Percentiles rank a stretch among this genome's conserved stretches.
Evolutionary conservation across 30 jellyfish, hydroid and myxozoan species (phyloP).

Genomic region (Sanderia malayensis): DNA sequence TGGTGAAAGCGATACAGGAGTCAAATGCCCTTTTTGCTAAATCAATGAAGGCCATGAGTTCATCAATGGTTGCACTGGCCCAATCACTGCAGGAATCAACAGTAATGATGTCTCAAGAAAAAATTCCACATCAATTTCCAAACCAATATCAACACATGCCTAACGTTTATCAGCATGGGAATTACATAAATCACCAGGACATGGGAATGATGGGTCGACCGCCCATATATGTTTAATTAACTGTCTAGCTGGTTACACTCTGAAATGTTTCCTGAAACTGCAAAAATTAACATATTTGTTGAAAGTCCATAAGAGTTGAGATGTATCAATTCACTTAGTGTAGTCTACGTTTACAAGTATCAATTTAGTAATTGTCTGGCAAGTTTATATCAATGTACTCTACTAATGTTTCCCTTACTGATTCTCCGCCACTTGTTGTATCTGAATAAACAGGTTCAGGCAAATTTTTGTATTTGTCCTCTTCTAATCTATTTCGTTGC

Average conservation of each 20-base stretch:
- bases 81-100: slow-evolving; percentile 4
- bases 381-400: background rate
- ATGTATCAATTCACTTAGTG: background rate
- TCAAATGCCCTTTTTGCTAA: slow-evolving; percentile 13
- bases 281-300: background rate
- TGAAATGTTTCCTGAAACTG: background rate
- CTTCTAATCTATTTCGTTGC: background rate
- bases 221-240: background rate
- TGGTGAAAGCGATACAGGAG: slow-evolving; percentile 20
- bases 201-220: slow-evolving; percentile 1
- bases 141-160: slow-evolving; percentile 16
- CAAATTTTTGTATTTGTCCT: slow-evolving; percentile 10
- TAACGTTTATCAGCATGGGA: background rate
- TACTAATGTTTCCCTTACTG: slow-evolving; percentile 1
- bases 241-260: background rate
- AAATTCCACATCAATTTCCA: slow-evolving; percentile 5
- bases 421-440: slow-evolving; percentile 16
- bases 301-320: background rate
- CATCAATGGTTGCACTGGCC: slow-evolving; percentile 31
- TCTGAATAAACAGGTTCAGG: slow-evolving; percentile 36
- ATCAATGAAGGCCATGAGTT: slow-evolving; percentile 32
- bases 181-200: slow-evolving; percentile 18
- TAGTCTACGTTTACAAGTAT: background rate
- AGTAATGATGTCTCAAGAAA: slow-evolving; percentile 16
- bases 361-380: background rate